phyloP scores from a whole-genome alignment of 1,140 invertebrate genomes.

The Neodiprion pinetum region DNA sequence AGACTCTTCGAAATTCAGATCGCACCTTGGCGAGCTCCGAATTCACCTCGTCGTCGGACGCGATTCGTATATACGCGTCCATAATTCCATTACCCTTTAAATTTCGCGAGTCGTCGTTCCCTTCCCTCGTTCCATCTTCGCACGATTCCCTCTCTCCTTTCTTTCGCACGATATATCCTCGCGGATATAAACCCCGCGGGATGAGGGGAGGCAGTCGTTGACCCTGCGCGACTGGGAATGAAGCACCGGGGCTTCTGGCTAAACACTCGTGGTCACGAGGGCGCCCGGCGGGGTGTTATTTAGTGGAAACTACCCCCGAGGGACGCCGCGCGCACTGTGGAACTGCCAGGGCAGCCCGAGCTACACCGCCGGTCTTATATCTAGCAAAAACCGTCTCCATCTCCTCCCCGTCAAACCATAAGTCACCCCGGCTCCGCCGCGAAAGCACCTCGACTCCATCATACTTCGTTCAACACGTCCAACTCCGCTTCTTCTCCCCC shows the following conservation, averaged over 20 bases:
- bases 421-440: not conserved
- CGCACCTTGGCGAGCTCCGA: too few relatives aligned
- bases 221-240: not conserved
- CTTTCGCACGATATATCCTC: too few relatives aligned
- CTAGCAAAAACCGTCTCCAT: constrained; percentile 3
- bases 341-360: not conserved
- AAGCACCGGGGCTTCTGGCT: not conserved
- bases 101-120: too few relatives aligned
- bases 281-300: not conserved
- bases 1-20: too few relatives aligned
- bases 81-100: too few relatives aligned
- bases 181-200: too few relatives aligned
- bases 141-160: too few relatives aligned
- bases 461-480: not conserved
- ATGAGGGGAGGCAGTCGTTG: too few relatives aligned
- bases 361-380: not conserved
- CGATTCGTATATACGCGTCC: too few relatives aligned
- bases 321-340: not conserved
- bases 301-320: constrained; percentile 1
- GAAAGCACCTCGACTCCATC: not conserved
- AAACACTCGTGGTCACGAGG: not conserved
- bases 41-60: too few relatives aligned
- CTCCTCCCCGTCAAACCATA: not conserved
- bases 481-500: not conserved
- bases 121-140: too few relatives aligned